Conservation (phyloP, 2,113 vertebrate genomes). For the Cranoglanis bouderius region DNA sequence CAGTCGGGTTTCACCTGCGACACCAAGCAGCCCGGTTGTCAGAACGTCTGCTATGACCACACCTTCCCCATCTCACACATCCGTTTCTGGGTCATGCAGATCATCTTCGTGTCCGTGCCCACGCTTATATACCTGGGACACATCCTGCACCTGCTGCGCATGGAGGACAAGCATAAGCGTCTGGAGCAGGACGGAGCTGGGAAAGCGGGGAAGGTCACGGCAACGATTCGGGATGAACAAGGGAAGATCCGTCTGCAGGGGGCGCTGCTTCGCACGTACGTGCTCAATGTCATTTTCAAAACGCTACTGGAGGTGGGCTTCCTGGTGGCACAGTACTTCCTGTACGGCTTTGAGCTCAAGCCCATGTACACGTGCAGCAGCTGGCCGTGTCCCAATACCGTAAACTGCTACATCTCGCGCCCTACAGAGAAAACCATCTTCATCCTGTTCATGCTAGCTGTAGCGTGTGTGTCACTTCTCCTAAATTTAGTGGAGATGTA, state of each 20-base stretch:
- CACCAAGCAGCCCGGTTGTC: conserved; percentile 88
- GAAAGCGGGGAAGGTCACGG: conserved; percentile 40
- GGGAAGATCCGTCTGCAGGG: conserved; percentile 78
- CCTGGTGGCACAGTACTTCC: conserved; percentile 82
- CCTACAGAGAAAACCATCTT: conserved; percentile 89
- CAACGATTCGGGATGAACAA: conserved; percentile 63
- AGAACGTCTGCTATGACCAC: conserved; percentile 86
- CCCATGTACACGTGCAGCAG: conserved; percentile 83
- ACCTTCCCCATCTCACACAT: conserved; percentile 91
- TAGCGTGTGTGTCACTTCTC: conserved; percentile 82
- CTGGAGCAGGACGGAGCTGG: conserved; percentile 54
- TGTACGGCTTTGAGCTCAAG: conserved; percentile 84
- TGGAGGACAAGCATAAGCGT: conserved; percentile 79
- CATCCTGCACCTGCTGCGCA: conserved; percentile 83
- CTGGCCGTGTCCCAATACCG: conserved; percentile 83
- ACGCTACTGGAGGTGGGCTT: conserved; percentile 85
- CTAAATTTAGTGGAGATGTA: conserved; percentile 88
- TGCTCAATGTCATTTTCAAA: conserved; percentile 84
- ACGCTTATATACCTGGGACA: conserved; percentile 87
- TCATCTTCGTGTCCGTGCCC: conserved; percentile 87
- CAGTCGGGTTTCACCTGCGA: conserved; percentile 84
- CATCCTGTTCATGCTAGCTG: conserved; percentile 85
- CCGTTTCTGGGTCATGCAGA: conserved; percentile 91
- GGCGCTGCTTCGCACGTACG: conserved; percentile 79
- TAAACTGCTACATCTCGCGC: conserved; percentile 87